Conservation (phyloP, 2,113 vertebrate genomes). For the Leucopternis melanops region DNA sequence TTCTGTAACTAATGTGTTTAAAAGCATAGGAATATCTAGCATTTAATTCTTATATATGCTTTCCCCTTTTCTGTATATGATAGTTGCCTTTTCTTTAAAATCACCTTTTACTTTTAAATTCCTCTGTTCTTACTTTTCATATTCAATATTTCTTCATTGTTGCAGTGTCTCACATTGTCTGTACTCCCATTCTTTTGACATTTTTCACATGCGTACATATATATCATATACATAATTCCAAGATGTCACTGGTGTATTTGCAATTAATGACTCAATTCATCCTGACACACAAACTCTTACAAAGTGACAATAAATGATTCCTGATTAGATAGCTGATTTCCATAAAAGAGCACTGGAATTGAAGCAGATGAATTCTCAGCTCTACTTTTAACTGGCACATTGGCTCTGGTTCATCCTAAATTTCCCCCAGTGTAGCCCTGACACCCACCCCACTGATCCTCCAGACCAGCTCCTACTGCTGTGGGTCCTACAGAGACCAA, state of each 20-base stretch:
- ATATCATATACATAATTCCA: neutral
- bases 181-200: neutral
- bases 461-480: neutral
- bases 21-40: neutral
- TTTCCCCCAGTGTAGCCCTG: neutral
- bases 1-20: neutral
- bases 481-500: neutral
- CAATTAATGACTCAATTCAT: slow-evolving; percentile 23
- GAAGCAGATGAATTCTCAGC: neutral
- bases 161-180: neutral
- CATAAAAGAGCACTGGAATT: slow-evolving; percentile 7
- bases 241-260: neutral
- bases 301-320: neutral
- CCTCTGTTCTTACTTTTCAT: neutral
- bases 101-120: neutral
- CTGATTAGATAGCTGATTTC: neutral
- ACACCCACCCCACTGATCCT: neutral
- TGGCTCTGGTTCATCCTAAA: neutral
- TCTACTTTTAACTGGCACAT: neutral
- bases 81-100: neutral
- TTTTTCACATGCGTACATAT: neutral
- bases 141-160: neutral
- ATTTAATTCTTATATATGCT: neutral
- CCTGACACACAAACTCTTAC: slow-evolving; percentile 13
- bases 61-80: neutral